Percentiles rank a stretch among this genome's conserved stretches.
Conservation (phyloP, 2,113 vertebrate species). For the Xiphophorus maculatus region DNA sequence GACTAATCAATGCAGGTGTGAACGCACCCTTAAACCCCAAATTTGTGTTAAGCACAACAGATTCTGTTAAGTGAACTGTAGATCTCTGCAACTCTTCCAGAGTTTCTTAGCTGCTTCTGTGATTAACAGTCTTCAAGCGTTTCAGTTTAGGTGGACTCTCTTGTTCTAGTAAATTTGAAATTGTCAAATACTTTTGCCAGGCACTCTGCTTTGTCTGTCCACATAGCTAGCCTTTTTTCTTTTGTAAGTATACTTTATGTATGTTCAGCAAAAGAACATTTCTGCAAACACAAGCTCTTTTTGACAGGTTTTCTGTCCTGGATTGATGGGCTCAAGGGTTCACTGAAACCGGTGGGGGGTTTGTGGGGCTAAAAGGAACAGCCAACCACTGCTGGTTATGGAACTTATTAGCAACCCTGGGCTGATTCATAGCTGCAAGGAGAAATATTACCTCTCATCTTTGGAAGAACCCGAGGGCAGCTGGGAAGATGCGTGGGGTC, state of each 20-base stretch:
- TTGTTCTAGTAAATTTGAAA: not conserved
- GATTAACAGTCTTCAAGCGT: not conserved
- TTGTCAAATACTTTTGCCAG: not conserved
- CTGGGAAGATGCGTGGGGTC: not conserved
- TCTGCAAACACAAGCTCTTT: not conserved
- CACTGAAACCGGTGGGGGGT: not conserved
- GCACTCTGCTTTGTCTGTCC: not conserved
- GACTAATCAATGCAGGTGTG: too few relatives aligned
- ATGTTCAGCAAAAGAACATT: not conserved
- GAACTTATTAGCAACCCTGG: not conserved
- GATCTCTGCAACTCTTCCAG: too few relatives aligned
- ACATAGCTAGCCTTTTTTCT: not conserved
- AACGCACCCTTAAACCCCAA: too few relatives aligned
- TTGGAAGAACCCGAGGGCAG: not conserved
- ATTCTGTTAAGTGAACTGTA: too few relatives aligned
- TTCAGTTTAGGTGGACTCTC: not conserved
- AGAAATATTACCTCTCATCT: not conserved
- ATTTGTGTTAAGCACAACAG: too few relatives aligned
- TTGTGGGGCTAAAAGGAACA: not conserved
- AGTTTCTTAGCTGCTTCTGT: too few relatives aligned
- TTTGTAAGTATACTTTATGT: not conserved
- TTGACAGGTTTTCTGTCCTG: not conserved
- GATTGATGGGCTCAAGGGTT: not conserved
- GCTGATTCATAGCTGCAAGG: not conserved
- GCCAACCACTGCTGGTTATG: not conserved